Evolutionary conservation across 2,797 vertebrate genomes (phyloP), one percentile per base, ranked within the genome.

Genomic region (Microhierax caerulescens): DNA sequence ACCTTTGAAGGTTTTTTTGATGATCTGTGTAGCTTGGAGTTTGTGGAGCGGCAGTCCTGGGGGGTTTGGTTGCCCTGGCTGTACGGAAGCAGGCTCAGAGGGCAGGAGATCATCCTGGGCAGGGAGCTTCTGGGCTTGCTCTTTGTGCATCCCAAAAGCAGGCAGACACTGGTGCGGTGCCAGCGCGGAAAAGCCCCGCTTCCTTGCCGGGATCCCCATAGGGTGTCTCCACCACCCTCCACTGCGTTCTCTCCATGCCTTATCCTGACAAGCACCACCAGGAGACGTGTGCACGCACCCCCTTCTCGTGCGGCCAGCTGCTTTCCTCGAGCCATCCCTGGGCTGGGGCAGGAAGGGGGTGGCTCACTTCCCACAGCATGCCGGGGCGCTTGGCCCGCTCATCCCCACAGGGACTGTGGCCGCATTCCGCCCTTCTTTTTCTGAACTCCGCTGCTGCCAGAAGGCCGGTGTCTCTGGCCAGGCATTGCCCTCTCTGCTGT

Each of bases 151-250:
- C 45, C 85, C 36, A 36, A 7, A 23, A 68, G 45, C 51, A 74
- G 70, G 72, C 70, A 48, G 70, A 24, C 3, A 1, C 32, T 59
- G 59, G 30, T 70, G 72, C 10, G 41, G 65, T 89, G 23, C 64
- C 69, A 68, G 75, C 28, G 59, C 5, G 18, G 67, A 87, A 84
- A 32, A 57, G 68, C 57, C 83, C 89, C 6, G 0, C n/a, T 47
- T 50, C 18, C 53, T 34, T 20, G n/a, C 80, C 0, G 0, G 37
- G 43, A 59, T 69, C 54, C 61, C 50, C 0, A 0, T 24, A 9
- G 70, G 64, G 50, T 6, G 0, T 53, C 84, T 90, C 77, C 3
- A 20, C 85, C 53, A 4, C 85, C 94, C 73, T 77, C 84, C 4
- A 9, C 86, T 39, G 73, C 20, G 1, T 78, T 92, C 91, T 70